phyloP scores from a whole-genome alignment of 2,888 invertebrate species.

The Lathronympha strigana region DNA sequence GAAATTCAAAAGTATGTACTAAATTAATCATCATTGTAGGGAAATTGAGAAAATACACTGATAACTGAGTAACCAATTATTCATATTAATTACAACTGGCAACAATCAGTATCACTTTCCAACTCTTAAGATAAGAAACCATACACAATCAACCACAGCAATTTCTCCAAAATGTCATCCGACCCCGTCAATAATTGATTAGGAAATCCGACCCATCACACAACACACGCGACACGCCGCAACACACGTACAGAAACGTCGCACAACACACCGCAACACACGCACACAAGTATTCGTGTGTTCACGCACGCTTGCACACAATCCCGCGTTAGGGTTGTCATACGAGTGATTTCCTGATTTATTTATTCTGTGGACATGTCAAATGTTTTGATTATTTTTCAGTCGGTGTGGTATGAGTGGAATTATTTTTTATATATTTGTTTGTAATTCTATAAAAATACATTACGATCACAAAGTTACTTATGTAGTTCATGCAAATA shows the following conservation, averaged over 20 bases:
- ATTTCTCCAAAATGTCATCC: slow-evolving; percentile 20
- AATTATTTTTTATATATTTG: too few relatives aligned
- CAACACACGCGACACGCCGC: too few relatives aligned
- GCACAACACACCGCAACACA: slow-evolving; percentile 12
- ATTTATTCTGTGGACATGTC: neutral
- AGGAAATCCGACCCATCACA: slow-evolving; percentile 30
- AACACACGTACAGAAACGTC: neutral
- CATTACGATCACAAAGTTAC: too few relatives aligned
- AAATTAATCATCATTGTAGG: too few relatives aligned
- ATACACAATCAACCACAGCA: slow-evolving; percentile 8
- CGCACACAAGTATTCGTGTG: slow-evolving; percentile 29
- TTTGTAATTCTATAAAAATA: too few relatives aligned
- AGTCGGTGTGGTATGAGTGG: neutral
- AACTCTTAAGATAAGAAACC: neutral
- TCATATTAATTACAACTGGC: neutral
- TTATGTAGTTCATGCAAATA: too few relatives aligned
- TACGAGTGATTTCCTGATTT: neutral
- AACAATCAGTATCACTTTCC: neutral
- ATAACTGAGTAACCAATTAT: too few relatives aligned
- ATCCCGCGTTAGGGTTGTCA: slow-evolving; percentile 15
- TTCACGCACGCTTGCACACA: slow-evolving; percentile 38
- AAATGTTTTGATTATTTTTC: neutral
- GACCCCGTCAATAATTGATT: slow-evolving; percentile 33
- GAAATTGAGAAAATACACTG: too few relatives aligned
- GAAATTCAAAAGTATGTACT: too few relatives aligned